Evolutionary conservation across 2,113 vertebrate genomes (phyloP).

Genomic region (Sapayoa aenigma): DNA sequence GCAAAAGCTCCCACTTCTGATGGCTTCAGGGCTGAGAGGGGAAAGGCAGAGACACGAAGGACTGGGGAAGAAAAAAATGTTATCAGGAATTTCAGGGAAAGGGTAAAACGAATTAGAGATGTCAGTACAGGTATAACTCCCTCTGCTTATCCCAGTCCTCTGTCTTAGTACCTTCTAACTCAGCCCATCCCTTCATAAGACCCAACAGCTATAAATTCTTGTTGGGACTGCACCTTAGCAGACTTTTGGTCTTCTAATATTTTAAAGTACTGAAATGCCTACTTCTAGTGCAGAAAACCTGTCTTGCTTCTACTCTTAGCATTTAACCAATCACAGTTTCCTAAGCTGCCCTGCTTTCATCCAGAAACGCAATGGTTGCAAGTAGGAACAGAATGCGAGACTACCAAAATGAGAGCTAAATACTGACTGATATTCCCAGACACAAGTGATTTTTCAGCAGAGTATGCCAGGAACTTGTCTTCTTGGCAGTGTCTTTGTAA

Average conservation of each 20-base stretch:
- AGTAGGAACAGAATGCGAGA: background rate
- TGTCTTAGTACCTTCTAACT: background rate
- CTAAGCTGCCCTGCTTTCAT: background rate
- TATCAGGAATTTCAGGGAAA: background rate
- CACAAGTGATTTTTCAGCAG: background rate
- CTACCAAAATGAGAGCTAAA: background rate
- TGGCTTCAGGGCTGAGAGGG: background rate
- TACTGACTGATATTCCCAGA: background rate
- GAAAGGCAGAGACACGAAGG: background rate
- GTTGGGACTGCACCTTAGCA: background rate
- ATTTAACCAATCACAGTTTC: background rate
- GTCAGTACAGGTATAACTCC: background rate
- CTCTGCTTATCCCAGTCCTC: background rate
- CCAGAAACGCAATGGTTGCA: background rate
- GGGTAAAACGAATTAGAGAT: background rate
- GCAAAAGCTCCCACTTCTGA: background rate
- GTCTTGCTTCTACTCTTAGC: background rate
- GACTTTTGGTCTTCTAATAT: background rate
- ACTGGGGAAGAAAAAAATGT: background rate
- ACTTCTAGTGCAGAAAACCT: background rate
- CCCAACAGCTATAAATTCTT: background rate
- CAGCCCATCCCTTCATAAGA: background rate
- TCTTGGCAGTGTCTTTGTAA: background rate
- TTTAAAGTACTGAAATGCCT: background rate
- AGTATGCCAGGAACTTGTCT: background rate